Base-by-base conservation (phyloP, 2,113 vertebrate species). In the Plecturocebus donacophilus region DNA sequence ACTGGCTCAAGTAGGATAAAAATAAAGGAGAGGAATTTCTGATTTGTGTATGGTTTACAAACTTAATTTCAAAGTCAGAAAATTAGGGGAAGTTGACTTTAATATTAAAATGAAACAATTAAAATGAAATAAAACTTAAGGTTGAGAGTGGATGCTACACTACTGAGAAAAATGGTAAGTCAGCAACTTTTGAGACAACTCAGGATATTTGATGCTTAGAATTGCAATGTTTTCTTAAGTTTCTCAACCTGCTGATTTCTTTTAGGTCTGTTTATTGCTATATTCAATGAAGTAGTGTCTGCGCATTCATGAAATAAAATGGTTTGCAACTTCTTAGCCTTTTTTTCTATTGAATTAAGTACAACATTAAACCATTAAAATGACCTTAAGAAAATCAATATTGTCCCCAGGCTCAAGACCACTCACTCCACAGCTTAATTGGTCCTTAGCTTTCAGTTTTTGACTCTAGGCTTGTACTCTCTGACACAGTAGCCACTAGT, bases 341-440 rank as follows among this genome's bases (percentile, higher is more conserved):
- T 87, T 87, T 94, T 79, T 77, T 70, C 47, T 89, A 96, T 93
- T 97, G 93, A 97, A 95, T 96, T 96, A 95, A 96, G 70, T 87
- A 96, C 86, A 96, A 58, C 83, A 92, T 96, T 94, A 98, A 95
- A 87, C 66, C 80, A 95, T 95, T 95, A 94, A 90, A 13, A 77
- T 94, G 91, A 91, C 94, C 89, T 96, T 97, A 97, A 85, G 92
- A 93, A 97, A 97, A 97, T 97, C 97, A 98, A 95, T 98, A 76
- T 68, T 93, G 73, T 97, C 91, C 80, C 9, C 58, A 83, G 96
- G 95, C 90, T 94, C 71, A 96, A 75, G 95, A 97, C 96, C 91
- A 89, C 91, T 97, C 68, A 94, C 61, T 97, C 21, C 13, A 77
- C n/a, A 87, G 82, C 83, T 95, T 97, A 95, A 94, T 47, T 97